These are phyloP conservation scores for Nothocercus nigrocapillus DNA, from an alignment of 2,113 vertebrate species.

Conservation along the genomic window DNA sequence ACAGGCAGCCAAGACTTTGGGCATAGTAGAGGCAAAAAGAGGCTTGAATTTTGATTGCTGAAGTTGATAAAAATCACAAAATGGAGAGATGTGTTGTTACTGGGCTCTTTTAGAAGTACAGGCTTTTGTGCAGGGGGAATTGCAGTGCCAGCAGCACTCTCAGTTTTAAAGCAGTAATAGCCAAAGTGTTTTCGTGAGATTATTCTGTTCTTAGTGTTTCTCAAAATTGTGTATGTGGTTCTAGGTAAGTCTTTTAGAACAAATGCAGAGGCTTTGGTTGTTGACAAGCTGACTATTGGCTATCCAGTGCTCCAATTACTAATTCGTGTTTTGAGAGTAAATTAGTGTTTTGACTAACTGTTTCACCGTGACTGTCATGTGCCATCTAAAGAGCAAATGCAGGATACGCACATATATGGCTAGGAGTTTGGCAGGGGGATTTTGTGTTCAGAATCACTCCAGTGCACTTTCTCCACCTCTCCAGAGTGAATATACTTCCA, in stretches of 20 bases:
- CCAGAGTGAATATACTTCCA: background rate
- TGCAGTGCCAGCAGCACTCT: background rate
- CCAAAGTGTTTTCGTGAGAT: background rate
- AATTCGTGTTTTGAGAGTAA: background rate
- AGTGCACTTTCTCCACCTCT: background rate
- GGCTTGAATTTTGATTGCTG: background rate
- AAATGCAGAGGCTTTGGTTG: background rate
- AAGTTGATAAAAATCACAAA: background rate
- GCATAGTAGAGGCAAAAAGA: background rate
- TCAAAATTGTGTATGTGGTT: background rate
- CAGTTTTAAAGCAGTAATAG: background rate
- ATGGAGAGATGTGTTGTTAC: background rate
- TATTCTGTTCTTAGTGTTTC: background rate
- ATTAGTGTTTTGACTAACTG: background rate
- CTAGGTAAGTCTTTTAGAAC: background rate
- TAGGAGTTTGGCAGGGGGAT: background rate
- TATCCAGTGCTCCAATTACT: background rate
- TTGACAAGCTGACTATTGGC: background rate
- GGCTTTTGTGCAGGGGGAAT: background rate
- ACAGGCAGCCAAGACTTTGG: background rate
- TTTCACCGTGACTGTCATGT: background rate
- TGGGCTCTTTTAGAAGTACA: background rate
- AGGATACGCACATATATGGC: background rate
- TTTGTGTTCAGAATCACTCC: background rate
- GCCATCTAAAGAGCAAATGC: background rate